Conservation (phyloP, 2,113 vertebrate species). For the Sisor rabdophorus region DNA sequence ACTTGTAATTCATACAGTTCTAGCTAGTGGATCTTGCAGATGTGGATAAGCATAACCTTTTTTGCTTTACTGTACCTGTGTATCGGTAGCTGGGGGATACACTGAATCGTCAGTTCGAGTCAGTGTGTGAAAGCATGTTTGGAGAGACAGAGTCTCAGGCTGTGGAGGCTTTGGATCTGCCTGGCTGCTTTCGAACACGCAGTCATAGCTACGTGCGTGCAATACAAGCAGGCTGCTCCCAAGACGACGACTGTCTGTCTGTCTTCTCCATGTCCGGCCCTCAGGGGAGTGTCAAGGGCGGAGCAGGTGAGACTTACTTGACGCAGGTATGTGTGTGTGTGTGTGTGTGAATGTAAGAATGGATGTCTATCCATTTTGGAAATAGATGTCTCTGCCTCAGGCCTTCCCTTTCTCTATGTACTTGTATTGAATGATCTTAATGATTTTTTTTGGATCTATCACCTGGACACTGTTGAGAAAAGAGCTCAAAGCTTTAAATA, state of each 20-base stretch:
- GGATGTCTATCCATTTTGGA: too few relatives aligned
- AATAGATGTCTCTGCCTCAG: conserved; percentile 31
- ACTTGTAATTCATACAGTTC: not conserved
- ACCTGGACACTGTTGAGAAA: conserved; percentile 25
- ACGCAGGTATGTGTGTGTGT: conserved; percentile 26
- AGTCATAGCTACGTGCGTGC: conserved; percentile 98
- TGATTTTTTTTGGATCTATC: conserved; percentile 46
- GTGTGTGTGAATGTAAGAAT: conserved; percentile 14
- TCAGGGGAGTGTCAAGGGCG: conserved; percentile 77
- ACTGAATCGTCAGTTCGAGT: conserved; percentile 90
- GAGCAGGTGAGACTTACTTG: conserved; percentile 79
- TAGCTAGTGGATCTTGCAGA: not conserved
- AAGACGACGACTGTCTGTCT: conserved; percentile 96
- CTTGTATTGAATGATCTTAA: conserved; percentile 39
- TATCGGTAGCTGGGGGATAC: conserved; percentile 80
- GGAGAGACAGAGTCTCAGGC: conserved; percentile 95
- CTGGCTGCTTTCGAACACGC: conserved; percentile 94
- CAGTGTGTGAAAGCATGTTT: conserved; percentile 91
- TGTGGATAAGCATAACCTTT: conserved; percentile 5
- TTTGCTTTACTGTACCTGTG: conserved; percentile 5
- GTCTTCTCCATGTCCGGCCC: conserved; percentile 89
- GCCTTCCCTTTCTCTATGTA: conserved; percentile 22
- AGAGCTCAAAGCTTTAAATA: conserved; percentile 35
- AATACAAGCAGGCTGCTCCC: conserved; percentile 97
- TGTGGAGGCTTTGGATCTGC: conserved; percentile 93